Evolutionary conservation across 2,888 invertebrate genomes (phyloP).

Genomic region (Elysia crispata): DNA sequence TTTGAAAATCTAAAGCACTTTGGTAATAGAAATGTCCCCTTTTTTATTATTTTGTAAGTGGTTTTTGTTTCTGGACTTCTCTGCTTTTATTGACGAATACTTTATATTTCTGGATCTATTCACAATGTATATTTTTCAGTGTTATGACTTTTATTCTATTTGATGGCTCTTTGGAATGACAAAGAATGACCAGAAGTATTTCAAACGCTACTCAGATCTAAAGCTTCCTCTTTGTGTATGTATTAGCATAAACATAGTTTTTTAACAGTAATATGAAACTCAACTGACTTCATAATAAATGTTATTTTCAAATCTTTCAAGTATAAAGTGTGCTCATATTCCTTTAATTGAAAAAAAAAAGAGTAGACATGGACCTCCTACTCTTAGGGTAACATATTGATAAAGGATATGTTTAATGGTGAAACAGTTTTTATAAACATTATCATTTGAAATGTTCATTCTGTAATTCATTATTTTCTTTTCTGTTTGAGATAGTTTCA

Average conservation of each 20-base stretch:
- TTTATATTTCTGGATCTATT: no score
- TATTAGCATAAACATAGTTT: slow-evolving; percentile 6
- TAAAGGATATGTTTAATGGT: no score
- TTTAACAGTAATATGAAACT: neutral
- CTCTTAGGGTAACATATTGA: no score
- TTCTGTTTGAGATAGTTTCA: neutral
- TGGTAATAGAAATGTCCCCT: no score
- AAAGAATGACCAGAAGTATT: slow-evolving; percentile 57
- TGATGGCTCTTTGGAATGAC: slow-evolving; percentile 63
- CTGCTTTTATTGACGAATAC: no score
- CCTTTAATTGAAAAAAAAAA: no score
- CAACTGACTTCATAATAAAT: neutral
- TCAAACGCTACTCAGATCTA: slow-evolving; percentile 43
- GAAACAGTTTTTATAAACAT: no score
- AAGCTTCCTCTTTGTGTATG: slow-evolving; percentile 47
- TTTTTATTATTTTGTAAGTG: no score
- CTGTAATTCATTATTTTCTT: neutral
- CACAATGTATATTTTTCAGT: slow-evolving; percentile 39
- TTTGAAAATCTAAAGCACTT: no score
- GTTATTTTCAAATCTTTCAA: no score
- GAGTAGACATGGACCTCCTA: neutral
- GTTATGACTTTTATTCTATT: slow-evolving; percentile 63
- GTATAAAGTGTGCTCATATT: no score
- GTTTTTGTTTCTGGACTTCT: no score
- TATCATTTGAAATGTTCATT: neutral